These are phyloP conservation scores for Pedicia rivosa DNA, from an alignment of 2,888 invertebrate genomes.

Conservation along the genomic window DNA sequence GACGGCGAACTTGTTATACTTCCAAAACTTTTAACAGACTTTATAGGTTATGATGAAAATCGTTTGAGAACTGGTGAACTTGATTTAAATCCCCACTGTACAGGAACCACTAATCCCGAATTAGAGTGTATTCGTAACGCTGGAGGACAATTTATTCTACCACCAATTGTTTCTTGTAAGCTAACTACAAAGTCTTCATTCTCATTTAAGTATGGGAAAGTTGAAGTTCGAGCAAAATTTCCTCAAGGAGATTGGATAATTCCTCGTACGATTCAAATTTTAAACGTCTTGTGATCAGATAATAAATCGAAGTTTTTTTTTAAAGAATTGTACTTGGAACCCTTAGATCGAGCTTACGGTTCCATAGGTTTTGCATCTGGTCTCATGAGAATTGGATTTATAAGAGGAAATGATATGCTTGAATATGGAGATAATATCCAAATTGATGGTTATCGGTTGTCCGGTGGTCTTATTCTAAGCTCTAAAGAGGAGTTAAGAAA, in stretches of 20 bases:
- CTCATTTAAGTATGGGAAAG: conserved; percentile 49
- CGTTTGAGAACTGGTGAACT: conserved; percentile 20
- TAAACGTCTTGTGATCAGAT: neutral
- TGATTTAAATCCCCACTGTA: conserved; percentile 32
- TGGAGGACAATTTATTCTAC: conserved; percentile 37
- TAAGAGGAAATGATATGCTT: conserved; percentile 41
- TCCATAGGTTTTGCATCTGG: conserved; percentile 41
- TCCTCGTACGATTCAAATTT: conserved; percentile 39
- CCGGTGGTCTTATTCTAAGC: conserved; percentile 20
- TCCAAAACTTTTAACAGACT: conserved; percentile 23
- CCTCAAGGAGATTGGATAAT: conserved; percentile 65
- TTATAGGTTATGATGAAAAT: conserved; percentile 15
- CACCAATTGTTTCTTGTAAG: conserved; percentile 48
- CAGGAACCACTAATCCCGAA: conserved; percentile 31
- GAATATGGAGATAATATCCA: conserved; percentile 15
- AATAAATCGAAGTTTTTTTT: conserved; percentile 21
- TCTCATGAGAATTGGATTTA: conserved; percentile 52
- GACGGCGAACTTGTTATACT: conserved; percentile 25
- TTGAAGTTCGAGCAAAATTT: conserved; percentile 52
- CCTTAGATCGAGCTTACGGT: conserved; percentile 45
- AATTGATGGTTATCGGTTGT: conserved; percentile 20
- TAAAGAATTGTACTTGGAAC: conserved; percentile 48
- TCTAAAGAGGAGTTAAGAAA: conserved; percentile 25
- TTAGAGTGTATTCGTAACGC: conserved; percentile 23
- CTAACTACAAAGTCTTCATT: conserved; percentile 44